Conservation (phyloP, 2,888 invertebrate genomes). For the Drosophila colorata region DNA sequence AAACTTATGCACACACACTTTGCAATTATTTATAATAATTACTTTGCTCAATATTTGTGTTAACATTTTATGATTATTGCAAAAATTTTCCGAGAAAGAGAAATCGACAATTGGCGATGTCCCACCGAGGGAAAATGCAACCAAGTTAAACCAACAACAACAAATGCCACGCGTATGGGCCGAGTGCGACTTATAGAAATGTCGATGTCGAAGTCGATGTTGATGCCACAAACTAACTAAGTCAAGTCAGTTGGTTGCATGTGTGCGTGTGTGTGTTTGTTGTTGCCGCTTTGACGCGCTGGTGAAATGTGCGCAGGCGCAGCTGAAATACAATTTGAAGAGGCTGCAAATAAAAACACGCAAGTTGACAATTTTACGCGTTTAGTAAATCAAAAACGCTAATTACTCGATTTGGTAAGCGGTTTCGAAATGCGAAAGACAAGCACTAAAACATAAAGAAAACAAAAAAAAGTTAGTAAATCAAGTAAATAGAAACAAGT, state of each 20-base stretch:
- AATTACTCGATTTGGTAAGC: conserved; percentile 81
- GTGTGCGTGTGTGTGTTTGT: conserved; percentile 15
- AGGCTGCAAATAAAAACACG: conserved; percentile 36
- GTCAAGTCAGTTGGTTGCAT: conserved; percentile 54
- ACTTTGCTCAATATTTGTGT: conserved; percentile 75
- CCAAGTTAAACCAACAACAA: conserved; percentile 33
- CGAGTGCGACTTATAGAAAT: conserved; percentile 47
- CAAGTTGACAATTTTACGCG: conserved; percentile 76
- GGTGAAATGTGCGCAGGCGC: conserved; percentile 71
- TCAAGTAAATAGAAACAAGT: background rate
- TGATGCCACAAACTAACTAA: conserved; percentile 57
- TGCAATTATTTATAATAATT: conserved; percentile 68
- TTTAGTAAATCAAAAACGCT: conserved; percentile 82
- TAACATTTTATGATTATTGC: conserved; percentile 77
- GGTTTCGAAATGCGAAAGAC: conserved; percentile 64
- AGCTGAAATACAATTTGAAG: conserved; percentile 52
- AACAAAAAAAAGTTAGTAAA: background rate
- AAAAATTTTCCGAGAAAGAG: conserved; percentile 77
- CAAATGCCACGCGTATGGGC: conserved; percentile 46
- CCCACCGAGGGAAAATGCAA: conserved; percentile 61
- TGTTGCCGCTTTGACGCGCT: conserved; percentile 36
- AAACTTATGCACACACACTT: conserved; percentile 20
- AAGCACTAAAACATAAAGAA: conserved; percentile 30
- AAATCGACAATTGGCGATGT: conserved; percentile 67
- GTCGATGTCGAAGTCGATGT: conserved; percentile 33